phyloP scores from a whole-genome alignment of 2,797 vertebrate genomes.

The Allobates femoralis region DNA sequence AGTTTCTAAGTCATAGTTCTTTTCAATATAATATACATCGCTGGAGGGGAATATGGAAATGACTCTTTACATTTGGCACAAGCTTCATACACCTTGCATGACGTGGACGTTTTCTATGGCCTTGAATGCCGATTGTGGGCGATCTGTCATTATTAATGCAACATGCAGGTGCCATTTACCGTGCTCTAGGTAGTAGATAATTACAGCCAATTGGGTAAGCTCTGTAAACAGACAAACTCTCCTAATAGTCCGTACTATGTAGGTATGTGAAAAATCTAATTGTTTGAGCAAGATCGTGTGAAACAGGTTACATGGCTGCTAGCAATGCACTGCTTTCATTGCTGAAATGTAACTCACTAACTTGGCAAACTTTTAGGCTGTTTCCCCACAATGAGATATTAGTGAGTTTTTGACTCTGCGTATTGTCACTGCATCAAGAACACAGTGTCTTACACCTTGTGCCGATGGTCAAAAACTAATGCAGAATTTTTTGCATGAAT shows the following conservation, averaged over 20 bases:
- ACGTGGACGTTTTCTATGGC: not conserved
- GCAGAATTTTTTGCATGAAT: too few relatives aligned
- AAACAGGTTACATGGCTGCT: too few relatives aligned
- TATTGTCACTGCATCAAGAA: too few relatives aligned
- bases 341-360: too few relatives aligned
- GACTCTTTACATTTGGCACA: not conserved
- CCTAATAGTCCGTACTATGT: not conserved
- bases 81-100: not conserved
- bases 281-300: too few relatives aligned
- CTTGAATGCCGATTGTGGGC: not conserved
- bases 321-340: too few relatives aligned
- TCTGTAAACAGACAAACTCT: not conserved
- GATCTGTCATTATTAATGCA: not conserved
- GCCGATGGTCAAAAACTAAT: too few relatives aligned
- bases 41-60: constrained; percentile 19
- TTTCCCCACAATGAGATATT: too few relatives aligned
- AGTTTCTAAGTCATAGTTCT: constrained; percentile 4
- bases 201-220: not conserved
- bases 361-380: too few relatives aligned
- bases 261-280: not conserved
- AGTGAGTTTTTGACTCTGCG: too few relatives aligned
- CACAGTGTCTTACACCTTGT: too few relatives aligned
- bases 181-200: not conserved
- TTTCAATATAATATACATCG: constrained; percentile 26
- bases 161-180: not conserved